Conservation (phyloP, 2,888 invertebrate species). For the Clivina fossor region DNA sequence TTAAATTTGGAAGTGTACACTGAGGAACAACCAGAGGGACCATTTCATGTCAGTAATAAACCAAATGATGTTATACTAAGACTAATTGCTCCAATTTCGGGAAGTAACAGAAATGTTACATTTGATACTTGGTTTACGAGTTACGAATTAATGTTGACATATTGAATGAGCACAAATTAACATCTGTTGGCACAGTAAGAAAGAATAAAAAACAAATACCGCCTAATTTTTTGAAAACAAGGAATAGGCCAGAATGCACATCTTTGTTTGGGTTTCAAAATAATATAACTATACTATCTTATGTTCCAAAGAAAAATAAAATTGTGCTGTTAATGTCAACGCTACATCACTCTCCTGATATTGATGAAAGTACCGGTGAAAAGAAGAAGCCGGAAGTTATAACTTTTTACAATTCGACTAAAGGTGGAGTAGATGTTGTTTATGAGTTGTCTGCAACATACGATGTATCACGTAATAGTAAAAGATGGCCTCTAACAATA, state of each 20-base stretch:
- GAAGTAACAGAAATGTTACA: conserved; percentile 26
- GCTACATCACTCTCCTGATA: too few relatives aligned
- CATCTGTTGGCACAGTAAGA: conserved; percentile 16
- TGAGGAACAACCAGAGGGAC: conserved; percentile 31
- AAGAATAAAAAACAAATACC: conserved; percentile 12
- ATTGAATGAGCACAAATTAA: too few relatives aligned
- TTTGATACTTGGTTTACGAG: conserved; percentile 32
- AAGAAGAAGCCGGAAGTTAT: too few relatives aligned
- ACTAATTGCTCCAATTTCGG: conserved; percentile 18
- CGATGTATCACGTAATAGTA: not conserved
- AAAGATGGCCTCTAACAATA: not conserved
- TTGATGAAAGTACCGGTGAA: too few relatives aligned
- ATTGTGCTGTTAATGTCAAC: not conserved
- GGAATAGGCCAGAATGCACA: not conserved
- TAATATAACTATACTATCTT: conserved; percentile 8
- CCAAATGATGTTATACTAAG: conserved; percentile 27
- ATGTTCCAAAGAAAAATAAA: conserved; percentile 22
- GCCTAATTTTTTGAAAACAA: not conserved
- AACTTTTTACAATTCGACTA: too few relatives aligned
- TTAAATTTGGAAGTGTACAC: conserved; percentile 17
- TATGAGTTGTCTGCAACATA: not conserved
- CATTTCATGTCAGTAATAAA: conserved; percentile 8
- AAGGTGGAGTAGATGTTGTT: not conserved
- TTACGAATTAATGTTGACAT: too few relatives aligned
- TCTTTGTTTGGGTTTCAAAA: conserved; percentile 8